These are phyloP conservation scores for Parauchenoglanis punctatus DNA, from an alignment of 2,797 vertebrate genomes.

Conservation along the genomic window DNA sequence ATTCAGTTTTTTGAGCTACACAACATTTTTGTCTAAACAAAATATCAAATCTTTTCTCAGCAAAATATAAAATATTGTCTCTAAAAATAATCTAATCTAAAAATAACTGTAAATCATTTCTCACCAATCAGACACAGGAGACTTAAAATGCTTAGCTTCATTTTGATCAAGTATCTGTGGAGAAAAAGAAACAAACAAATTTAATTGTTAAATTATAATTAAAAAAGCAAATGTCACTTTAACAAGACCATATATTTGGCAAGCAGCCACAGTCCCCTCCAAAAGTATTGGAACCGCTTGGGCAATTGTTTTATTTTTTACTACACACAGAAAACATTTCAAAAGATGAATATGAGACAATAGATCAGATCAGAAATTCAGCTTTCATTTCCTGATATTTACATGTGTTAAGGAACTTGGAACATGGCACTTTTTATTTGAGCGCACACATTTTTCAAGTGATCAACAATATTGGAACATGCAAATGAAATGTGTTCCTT, in stretches of 20 bases:
- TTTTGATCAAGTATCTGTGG: not conserved
- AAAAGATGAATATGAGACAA: not conserved
- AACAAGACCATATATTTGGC: not conserved
- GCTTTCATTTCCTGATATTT: not conserved
- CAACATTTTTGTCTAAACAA: not conserved
- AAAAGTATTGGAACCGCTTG: not conserved
- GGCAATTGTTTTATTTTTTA: not conserved
- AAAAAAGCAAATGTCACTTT: not conserved
- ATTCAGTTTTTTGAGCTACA: not conserved
- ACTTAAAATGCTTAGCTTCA: not conserved
- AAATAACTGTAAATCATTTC: not conserved
- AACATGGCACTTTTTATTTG: too few species aligned
- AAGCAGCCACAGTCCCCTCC: not conserved
- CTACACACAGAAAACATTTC: not conserved
- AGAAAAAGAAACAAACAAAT: not conserved
- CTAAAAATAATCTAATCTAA: not conserved
- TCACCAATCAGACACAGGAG: conserved; percentile 3
- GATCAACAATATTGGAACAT: too few species aligned
- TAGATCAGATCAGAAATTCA: not conserved
- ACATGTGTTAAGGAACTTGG: too few species aligned
- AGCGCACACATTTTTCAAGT: too few species aligned
- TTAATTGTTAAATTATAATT: not conserved
- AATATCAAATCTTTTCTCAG: not conserved
- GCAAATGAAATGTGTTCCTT: too few species aligned
- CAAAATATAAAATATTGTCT: not conserved